phyloP scores from a whole-genome alignment of 2,888 invertebrate genomes.

The Anticlea derivata region DNA sequence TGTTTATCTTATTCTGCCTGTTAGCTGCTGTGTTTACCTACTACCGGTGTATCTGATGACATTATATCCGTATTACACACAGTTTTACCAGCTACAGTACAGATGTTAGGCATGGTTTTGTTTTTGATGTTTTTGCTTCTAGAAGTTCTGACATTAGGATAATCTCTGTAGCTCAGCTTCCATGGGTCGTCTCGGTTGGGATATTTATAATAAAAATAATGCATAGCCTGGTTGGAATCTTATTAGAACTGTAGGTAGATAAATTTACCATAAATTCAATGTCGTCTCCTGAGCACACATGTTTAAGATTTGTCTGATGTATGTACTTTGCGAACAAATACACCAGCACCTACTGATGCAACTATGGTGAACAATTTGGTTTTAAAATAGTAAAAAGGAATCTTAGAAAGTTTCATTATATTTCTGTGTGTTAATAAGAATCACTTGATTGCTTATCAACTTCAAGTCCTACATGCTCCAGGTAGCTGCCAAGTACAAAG shows the following conservation, averaged over 20 bases:
- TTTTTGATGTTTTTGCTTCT: conserved; percentile 26
- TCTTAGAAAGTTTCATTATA: too few species aligned
- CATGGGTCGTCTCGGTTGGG: conserved; percentile 25
- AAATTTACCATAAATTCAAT: conserved; percentile 1
- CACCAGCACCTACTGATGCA: too few species aligned
- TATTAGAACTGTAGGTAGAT: conserved; percentile 41
- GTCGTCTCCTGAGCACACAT: conserved; percentile 1
- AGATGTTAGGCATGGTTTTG: conserved; percentile 10
- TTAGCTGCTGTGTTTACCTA: conserved; percentile 4
- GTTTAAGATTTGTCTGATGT: conserved; percentile 6
- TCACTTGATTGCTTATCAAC: too few species aligned
- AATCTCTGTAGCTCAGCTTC: conserved; percentile 32
- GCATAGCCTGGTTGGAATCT: conserved; percentile 45
- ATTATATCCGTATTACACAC: conserved; percentile 7
- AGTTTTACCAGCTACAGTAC: conserved; percentile 1
- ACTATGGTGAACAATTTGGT: too few species aligned
- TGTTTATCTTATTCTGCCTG: conserved; percentile 17
- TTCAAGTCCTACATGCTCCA: too few species aligned
- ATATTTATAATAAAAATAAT: conserved; percentile 30
- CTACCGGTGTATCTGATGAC: conserved; percentile 17
- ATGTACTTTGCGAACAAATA: neutral
- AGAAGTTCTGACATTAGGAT: conserved; percentile 16
- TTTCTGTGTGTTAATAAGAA: too few species aligned
- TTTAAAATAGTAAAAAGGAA: too few species aligned
- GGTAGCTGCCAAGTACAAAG: too few species aligned